Base-by-base conservation (phyloP, 2,888 invertebrate species). In the Pilophorus perplexus region DNA sequence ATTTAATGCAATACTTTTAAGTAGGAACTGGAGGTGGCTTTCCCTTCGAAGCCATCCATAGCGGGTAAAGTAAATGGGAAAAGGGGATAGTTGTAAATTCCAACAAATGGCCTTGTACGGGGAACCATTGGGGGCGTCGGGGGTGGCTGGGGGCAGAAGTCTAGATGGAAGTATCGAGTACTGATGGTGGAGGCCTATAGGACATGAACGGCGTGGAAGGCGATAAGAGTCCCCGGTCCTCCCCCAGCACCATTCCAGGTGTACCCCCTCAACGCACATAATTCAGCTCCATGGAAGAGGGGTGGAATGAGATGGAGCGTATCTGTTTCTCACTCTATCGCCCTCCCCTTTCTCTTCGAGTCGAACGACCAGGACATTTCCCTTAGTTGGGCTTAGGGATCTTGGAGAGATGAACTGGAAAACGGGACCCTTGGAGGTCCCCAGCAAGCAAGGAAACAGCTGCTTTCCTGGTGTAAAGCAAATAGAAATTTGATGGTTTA, bases 101-200 rank as follows among this genome's bases (percentile, higher is more conserved):
- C 44, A 44, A 44, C 44, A 44, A 44, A 44, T 18, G 12, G 44
- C 44, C 44, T n/a, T 16, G 16, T 3, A 18, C 2, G 1, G 44
- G 44, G 44, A 5, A 18, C 16, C 2, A 18, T n/a, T 18, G 44
- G 18, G 18, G 2, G 18, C 10, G 2, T 8, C 42, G 8, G 42
- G 14, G 14, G 44, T n/a, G 4, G 44, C 16, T 10, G 44, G n/a
- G 42, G 44, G 44, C 10, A 2, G 18, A 10, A 12, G 33, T 12
- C 12, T 33, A 44, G 44, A 44, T 44, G 12, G 44, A 44, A 44
- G 44, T 44, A 44, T 44, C 44, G 44, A 18, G 10, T 6, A 44
- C 14, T 16, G 44, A 44, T 44, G 44, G 44, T 10, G 18, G 44
- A 3, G 18, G 44, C 16, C 16, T 10, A 42, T 8, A 42, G 42